Evolutionary conservation across 2,888 invertebrate genomes (phyloP), one percentile per base, ranked within the genome.

Genomic region (Tetragnatha montana): DNA sequence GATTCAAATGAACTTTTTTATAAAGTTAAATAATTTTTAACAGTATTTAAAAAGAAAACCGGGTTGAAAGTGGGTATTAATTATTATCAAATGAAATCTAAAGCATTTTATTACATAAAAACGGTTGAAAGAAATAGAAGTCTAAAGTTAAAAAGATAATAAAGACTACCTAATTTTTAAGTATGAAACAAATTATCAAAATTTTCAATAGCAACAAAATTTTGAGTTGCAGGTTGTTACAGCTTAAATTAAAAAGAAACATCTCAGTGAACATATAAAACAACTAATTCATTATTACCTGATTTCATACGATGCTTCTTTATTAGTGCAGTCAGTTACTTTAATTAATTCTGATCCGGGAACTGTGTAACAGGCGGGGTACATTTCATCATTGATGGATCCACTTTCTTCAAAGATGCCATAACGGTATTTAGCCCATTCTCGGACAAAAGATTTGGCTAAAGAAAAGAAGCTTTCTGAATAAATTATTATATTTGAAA

Each of bases 321-420:
- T 47, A 76, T 91, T 70, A 8, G 91, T 81, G 22, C 91, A 91
- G 12, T 85, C 81, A 4, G 81, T 91, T 8, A 82, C 83, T 51
- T 49, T 60, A 8, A 82, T 74, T 19, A 35, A 47, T 19, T 91
- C 84, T 2, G 88, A 82, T 69, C 91, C 91, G 0, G 91, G 90
- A 17, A 89, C 69, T 2, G 35, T 78, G 68, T 86, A 88, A 50
- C 91, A 91, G 2, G 86, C 74, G 14, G 95, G 95, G 92, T 95
- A 95, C 47, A 95, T 94, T 3, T 94, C 94, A 92, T 95, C 95
- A 79, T 94, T 94, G 71, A 93, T 93, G 92, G 94, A 95, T 1
- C 95, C 95, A 91, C 95, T 94, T 93, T 96, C 96, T 92, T 96
- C 95, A 93, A 95, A 96, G 6, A 96, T 95, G 1, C 96, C 96